Conservation (phyloP, 2,113 vertebrate species). For the Rhinopomastus cyanomelas region DNA sequence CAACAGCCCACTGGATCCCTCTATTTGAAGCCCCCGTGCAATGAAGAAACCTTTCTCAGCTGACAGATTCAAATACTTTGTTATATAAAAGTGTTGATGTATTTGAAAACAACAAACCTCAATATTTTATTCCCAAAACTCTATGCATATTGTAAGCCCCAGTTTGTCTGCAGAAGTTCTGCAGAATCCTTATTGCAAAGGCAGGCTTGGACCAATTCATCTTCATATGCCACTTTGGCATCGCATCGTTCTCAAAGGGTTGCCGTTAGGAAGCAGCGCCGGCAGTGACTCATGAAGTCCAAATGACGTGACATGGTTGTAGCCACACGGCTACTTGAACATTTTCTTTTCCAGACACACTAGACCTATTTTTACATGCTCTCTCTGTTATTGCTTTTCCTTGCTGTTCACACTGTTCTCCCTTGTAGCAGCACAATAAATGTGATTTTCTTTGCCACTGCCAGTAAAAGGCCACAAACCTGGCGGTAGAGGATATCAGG, state of each 20-base stretch:
- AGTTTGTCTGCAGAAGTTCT: background rate
- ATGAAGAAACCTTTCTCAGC: background rate
- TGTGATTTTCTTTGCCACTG: background rate
- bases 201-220: no score
- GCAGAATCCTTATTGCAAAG: background rate
- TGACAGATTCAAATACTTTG: background rate
- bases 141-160: background rate
- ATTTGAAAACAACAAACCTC: background rate
- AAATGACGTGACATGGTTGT: background rate
- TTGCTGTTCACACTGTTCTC: background rate
- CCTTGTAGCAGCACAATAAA: background rate
- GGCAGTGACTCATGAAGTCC: background rate
- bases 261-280: background rate
- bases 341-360: background rate
- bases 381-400: background rate
- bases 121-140: background rate
- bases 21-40: background rate
- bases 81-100: accelerated
- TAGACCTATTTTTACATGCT: background rate
- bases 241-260: background rate
- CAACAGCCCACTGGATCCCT: background rate
- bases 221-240: no score
- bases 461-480: background rate
- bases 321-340: background rate
- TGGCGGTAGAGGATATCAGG: background rate